Base-by-base conservation (phyloP, 2,888 invertebrate genomes). In the Drosophila pegasa region DNA sequence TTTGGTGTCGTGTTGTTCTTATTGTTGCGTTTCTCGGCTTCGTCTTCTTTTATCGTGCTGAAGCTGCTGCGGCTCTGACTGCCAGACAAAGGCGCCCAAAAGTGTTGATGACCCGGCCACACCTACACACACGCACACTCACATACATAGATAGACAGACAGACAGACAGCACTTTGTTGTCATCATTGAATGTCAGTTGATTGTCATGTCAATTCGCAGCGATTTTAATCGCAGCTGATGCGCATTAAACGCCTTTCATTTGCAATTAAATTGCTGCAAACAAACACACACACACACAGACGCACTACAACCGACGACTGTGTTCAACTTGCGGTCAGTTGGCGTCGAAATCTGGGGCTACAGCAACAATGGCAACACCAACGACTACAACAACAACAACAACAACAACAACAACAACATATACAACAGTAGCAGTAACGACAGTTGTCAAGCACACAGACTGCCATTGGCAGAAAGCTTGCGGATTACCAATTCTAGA, bases 401-500 rank as follows among this genome's bases (percentile, higher is more conserved):
- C 18, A 38, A 25, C 50, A 35, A 50, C 35, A 10, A 25, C 35
- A 14, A 35, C 50, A 38, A 43, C 29, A 14, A 35, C 50, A 38
- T 40, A 22, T 37, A 25, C 18, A 38, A 27, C 16, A 41, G 8
- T 16, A 25, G 56, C 37, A 25, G 31, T 20, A 54, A 70, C 58
- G 70, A 54, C 63, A 70, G 73, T 70, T 80, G 78, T 75, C 71
- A 67, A 65, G 55, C 48, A 50, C 48, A 50, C 77, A 75, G 71
- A 40, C 35, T 70, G 69, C 55, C 67, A 66, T 74, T 79, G 73
- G 78, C 73, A 76, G 78, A 85, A 85, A 85, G 87, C 87, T 86
- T 86, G 59, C 74, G 87, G 87, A 87, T 87, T 87, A 89, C 89
- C 86, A 89, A 85, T 83, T 85, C 85, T 81, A 85, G 88, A 85